Evolutionary conservation across 2,888 invertebrate species (phyloP).

Genomic region (Prostheceraeus crozeri): DNA sequence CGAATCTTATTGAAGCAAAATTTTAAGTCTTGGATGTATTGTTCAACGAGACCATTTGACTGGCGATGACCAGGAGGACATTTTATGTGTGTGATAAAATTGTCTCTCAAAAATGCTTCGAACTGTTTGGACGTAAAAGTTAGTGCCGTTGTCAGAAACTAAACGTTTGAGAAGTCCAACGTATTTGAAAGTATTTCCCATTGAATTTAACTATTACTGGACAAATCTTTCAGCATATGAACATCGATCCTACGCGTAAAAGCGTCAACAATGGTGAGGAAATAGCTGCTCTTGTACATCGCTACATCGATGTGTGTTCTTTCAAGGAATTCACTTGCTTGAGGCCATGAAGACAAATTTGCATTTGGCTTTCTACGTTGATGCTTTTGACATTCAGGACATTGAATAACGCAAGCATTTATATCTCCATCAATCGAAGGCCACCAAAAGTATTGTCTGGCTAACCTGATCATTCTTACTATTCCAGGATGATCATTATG

Average conservation of each 20-base stretch:
- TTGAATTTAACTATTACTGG: slow-evolving; percentile 7
- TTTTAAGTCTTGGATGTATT: not conserved
- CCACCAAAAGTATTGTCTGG: slow-evolving; percentile 34
- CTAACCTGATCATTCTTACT: slow-evolving; percentile 29
- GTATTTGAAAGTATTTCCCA: slow-evolving; percentile 16
- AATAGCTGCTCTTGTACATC: too few relatives aligned
- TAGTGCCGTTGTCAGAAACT: slow-evolving; percentile 28
- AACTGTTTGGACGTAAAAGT: slow-evolving; percentile 8
- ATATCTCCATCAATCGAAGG: slow-evolving; percentile 26
- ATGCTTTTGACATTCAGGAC: slow-evolving; percentile 29
- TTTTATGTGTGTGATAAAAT: slow-evolving; percentile 7
- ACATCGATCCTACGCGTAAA: slow-evolving; percentile 26
- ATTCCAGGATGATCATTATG: slow-evolving; percentile 32
- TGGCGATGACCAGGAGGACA: slow-evolving; percentile 7
- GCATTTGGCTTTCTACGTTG: slow-evolving; percentile 10
- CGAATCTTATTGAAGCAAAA: not conserved
- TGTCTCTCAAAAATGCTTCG: not conserved
- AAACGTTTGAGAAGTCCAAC: not conserved
- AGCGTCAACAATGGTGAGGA: slow-evolving; percentile 22
- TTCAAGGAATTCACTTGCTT: slow-evolving; percentile 25
- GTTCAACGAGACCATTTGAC: slow-evolving; percentile 10
- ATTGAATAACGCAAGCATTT: too few relatives aligned
- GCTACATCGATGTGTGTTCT: slow-evolving; percentile 27
- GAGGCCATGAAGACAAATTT: slow-evolving; percentile 22
- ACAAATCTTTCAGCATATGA: slow-evolving; percentile 10